Percentiles rank a stretch among this genome's conserved stretches.
These are phyloP conservation scores for Octomys mimax DNA, from an alignment of 2,797 vertebrate species.

Conservation along the genomic window DNA sequence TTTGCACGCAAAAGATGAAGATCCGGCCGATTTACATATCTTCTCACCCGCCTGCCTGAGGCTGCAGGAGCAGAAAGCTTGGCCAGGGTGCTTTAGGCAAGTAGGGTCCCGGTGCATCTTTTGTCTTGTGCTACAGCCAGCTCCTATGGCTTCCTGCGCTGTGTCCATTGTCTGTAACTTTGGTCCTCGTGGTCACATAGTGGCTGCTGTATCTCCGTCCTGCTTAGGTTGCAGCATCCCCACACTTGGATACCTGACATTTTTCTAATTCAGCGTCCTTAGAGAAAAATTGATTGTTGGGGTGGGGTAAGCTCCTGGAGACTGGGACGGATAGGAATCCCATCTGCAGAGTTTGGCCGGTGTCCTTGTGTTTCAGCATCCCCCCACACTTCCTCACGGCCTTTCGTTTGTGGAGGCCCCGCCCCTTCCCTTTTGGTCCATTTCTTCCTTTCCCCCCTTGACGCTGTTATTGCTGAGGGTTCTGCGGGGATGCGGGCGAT, in stretches of 20 bases:
- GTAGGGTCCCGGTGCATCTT: too few relatives aligned
- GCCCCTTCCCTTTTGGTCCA: neutral
- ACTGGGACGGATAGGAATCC: too few relatives aligned
- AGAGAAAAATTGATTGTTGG: neutral
- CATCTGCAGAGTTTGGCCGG: neutral
- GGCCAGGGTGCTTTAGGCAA: neutral
- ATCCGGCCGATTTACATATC: fast-evolving
- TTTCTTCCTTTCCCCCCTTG: neutral
- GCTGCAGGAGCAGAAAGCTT: neutral
- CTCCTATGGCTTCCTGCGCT: fast-evolving
- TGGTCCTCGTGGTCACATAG: fast-evolving
- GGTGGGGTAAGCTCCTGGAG: neutral
- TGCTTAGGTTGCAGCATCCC: too few relatives aligned
- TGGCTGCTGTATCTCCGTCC: neutral
- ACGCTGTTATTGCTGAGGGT: neutral
- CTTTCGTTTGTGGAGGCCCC: neutral
- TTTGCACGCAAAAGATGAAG: fast-evolving
- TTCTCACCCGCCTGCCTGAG: too few relatives aligned
- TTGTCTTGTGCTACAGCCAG: fast-evolving
- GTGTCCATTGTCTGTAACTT: fast-evolving
- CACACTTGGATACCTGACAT: fast-evolving
- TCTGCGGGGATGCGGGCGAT: neutral
- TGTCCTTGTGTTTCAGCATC: neutral
- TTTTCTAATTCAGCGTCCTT: neutral
- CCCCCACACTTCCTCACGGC: neutral